Evolutionary conservation across 1,140 invertebrate species (phyloP).

Genomic region (Ips nitidus): DNA sequence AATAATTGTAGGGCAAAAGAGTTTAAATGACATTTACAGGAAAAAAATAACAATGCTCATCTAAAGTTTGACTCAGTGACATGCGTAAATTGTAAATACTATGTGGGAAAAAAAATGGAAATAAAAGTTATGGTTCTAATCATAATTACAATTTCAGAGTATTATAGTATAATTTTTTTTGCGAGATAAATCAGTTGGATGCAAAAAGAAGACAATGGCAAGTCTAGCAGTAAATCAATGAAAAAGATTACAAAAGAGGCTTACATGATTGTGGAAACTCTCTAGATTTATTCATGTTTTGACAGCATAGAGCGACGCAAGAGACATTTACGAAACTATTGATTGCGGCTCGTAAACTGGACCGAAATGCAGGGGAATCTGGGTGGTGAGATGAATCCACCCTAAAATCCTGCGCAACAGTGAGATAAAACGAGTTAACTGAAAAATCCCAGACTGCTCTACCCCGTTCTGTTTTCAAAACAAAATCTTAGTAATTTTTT

Average conservation of each 20-base stretch:
- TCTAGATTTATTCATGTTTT: slow-evolving; percentile 25
- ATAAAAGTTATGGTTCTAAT: too few relatives aligned
- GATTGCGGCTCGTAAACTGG: slow-evolving; percentile 36
- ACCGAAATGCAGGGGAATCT: slow-evolving; percentile 32
- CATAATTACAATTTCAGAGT: too few relatives aligned
- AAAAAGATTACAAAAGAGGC: background rate
- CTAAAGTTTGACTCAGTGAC: too few relatives aligned
- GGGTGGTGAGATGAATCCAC: slow-evolving; percentile 30
- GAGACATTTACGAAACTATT: slow-evolving; percentile 26
- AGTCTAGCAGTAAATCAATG: too few relatives aligned
- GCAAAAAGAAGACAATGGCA: too few relatives aligned
- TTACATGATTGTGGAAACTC: slow-evolving; percentile 10
- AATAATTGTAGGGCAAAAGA: too few relatives aligned
- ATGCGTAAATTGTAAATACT: too few relatives aligned
- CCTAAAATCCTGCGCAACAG: slow-evolving; percentile 33
- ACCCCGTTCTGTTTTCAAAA: slow-evolving; percentile 23
- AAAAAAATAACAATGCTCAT: too few relatives aligned
- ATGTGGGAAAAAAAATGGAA: too few relatives aligned
- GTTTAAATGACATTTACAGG: too few relatives aligned
- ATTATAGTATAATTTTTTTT: too few relatives aligned
- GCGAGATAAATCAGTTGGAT: too few relatives aligned
- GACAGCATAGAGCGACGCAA: background rate
- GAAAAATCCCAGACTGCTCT: slow-evolving; percentile 24
- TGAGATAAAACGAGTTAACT: slow-evolving; percentile 1
- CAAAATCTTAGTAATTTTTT: slow-evolving; percentile 14